These are phyloP conservation scores for Brachionus manjavacas DNA, from an alignment of 1,140 invertebrate species.

Conservation along the genomic window DNA sequence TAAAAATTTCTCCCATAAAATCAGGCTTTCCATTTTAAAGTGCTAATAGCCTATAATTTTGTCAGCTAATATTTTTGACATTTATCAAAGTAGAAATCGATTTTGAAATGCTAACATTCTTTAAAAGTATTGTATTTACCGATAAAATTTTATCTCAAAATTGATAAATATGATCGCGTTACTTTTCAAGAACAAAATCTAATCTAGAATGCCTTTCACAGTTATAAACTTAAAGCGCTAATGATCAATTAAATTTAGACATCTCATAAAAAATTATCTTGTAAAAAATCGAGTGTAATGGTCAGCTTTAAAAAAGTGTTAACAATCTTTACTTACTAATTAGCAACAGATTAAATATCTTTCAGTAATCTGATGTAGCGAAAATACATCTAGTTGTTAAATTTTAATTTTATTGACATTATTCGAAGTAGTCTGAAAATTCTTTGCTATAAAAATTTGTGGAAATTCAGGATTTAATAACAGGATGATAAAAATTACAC, in stretches of 20 bases:
- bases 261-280: not conserved
- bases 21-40: not conserved
- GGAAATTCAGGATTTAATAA: too few species aligned
- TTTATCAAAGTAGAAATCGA: not conserved
- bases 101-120: not conserved
- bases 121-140: not conserved
- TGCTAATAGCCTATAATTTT: not conserved
- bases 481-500: not conserved
- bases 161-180: not conserved
- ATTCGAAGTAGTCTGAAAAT: not conserved
- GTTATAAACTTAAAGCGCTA: slow-evolving; percentile 1
- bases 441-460: not conserved
- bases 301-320: slow-evolving; percentile 11
- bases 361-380: not conserved
- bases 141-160: not conserved
- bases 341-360: not conserved
- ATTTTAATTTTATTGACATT: slow-evolving; percentile 1
- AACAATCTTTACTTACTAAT: slow-evolving; percentile 12
- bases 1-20: not conserved
- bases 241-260: not conserved
- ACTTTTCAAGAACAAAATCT: not conserved
- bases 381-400: not conserved
- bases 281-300: not conserved
- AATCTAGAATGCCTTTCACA: not conserved
- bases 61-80: not conserved